Conservation (phyloP, 2,888 invertebrate species). For the Sylvicola cinctus region DNA sequence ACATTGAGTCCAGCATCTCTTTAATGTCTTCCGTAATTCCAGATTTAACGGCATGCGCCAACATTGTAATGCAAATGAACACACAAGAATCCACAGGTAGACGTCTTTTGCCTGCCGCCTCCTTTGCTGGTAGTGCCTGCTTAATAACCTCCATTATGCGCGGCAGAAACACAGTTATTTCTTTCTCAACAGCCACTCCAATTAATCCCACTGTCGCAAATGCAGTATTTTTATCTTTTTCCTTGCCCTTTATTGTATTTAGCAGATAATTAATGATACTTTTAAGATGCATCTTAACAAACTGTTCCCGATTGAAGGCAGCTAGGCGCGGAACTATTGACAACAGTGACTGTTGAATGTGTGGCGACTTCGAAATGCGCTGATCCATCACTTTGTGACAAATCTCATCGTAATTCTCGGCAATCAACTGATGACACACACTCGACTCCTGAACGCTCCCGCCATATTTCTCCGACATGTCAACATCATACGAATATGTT, state of each 20-base stretch:
- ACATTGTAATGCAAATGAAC: constrained; percentile 79
- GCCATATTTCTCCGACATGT: constrained; percentile 11
- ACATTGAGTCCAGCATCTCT: constrained; percentile 76
- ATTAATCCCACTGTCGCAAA: constrained; percentile 81
- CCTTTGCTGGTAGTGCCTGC: constrained; percentile 53
- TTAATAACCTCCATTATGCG: constrained; percentile 72
- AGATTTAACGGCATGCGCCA: constrained; percentile 71
- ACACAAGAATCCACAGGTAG: constrained; percentile 64
- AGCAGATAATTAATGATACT: constrained; percentile 61
- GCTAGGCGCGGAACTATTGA: constrained; percentile 78
- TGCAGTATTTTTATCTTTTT: constrained; percentile 69
- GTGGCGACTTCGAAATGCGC: constrained; percentile 46
- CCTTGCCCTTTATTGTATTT: constrained; percentile 52
- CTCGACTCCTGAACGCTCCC: constrained; percentile 62
- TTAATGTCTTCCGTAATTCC: constrained; percentile 57
- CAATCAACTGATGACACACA: constrained; percentile 63
- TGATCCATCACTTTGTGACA: constrained; percentile 61
- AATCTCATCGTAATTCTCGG: constrained; percentile 62
- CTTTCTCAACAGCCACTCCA: constrained; percentile 68
- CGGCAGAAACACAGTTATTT: constrained; percentile 59
- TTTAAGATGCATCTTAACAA: constrained; percentile 51
- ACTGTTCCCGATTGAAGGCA: constrained; percentile 72
- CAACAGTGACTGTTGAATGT: constrained; percentile 73
- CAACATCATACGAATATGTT: neutral
- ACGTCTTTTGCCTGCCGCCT: constrained; percentile 55